Percentiles rank a stretch among this genome's conserved stretches.
These are phyloP conservation scores for Cyclargus thomasi DNA, from an alignment of 1,140 invertebrate genomes.

Conservation along the genomic window DNA sequence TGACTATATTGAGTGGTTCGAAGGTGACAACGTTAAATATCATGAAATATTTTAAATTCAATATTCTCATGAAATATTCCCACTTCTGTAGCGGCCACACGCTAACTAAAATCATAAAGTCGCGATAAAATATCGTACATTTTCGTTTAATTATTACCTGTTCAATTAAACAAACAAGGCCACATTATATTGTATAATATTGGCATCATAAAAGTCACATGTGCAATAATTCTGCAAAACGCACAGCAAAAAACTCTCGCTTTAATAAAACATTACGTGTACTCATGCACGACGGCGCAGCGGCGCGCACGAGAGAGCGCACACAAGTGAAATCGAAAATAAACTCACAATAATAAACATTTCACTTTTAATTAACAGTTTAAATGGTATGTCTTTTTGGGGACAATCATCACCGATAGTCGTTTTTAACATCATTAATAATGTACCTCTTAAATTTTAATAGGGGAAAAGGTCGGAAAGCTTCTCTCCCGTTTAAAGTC, in stretches of 20 bases:
- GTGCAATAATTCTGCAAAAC: constrained; percentile 18
- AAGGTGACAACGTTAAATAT: not conserved
- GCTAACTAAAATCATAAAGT: not conserved
- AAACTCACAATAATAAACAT: constrained; percentile 27
- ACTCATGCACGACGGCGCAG: constrained; percentile 45
- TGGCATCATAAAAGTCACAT: constrained; percentile 17
- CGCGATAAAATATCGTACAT: not conserved
- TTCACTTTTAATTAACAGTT: constrained; percentile 27
- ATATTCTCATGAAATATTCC: not conserved
- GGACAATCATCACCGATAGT: not conserved
- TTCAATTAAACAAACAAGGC: constrained; percentile 11
- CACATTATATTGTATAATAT: constrained; percentile 16
- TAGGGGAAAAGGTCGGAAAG: no score
- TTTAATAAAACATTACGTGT: constrained; percentile 40
- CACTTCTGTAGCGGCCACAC: not conserved
- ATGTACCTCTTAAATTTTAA: no score
- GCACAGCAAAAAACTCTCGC: constrained; percentile 27
- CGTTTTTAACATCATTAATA: no score
- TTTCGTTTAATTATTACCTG: not conserved
- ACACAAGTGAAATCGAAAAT: constrained; percentile 53
- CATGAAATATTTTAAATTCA: not conserved
- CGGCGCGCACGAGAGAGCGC: constrained; percentile 46
- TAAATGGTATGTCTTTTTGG: not conserved
- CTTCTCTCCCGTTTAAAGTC: no score
- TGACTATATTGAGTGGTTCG: not conserved